phyloP scores from a whole-genome alignment of 2,888 invertebrate species.

The Epirrhoe tristata region DNA sequence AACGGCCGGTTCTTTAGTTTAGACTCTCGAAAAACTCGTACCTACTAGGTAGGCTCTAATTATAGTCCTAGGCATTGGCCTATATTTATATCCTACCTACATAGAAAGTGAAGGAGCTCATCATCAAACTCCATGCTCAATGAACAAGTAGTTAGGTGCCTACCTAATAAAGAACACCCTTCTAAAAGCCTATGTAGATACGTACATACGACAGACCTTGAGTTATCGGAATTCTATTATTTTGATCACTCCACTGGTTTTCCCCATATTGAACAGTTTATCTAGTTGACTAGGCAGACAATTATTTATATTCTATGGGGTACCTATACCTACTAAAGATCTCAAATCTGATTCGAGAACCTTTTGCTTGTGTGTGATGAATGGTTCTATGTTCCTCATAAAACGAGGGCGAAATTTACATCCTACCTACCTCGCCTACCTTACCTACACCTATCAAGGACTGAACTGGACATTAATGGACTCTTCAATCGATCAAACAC shows the following conservation, averaged over 20 bases:
- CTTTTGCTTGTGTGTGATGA: conserved; percentile 7
- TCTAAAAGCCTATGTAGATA: conserved; percentile 27
- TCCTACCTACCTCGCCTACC: no score
- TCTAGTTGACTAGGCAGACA: conserved; percentile 34
- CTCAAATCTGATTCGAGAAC: conserved; percentile 8
- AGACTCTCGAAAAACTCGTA: no score
- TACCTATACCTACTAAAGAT: neutral
- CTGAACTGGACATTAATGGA: conserved; percentile 6
- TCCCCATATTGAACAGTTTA: conserved; percentile 41
- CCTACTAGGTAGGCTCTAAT: no score
- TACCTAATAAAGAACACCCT: conserved; percentile 20
- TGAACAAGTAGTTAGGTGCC: no score
- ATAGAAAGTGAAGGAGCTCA: neutral
- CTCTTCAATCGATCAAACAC: conserved; percentile 63
- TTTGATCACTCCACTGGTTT: conserved; percentile 37
- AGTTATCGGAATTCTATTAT: conserved; percentile 44
- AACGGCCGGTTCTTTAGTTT: no score
- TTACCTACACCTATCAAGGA: conserved; percentile 4
- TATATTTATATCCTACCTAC: no score
- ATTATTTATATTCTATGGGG: conserved; percentile 17
- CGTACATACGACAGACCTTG: conserved; percentile 31
- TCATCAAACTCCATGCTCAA: conserved; percentile 1
- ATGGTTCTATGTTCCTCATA: conserved; percentile 3
- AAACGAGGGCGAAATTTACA: conserved; percentile 26
- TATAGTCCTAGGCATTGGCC: no score